A percentile compares a stretch with the other conserved stretches of the same genome.
Conservation (phyloP, 2,797 vertebrate species). For the Phrynocephalus vlangalii region DNA sequence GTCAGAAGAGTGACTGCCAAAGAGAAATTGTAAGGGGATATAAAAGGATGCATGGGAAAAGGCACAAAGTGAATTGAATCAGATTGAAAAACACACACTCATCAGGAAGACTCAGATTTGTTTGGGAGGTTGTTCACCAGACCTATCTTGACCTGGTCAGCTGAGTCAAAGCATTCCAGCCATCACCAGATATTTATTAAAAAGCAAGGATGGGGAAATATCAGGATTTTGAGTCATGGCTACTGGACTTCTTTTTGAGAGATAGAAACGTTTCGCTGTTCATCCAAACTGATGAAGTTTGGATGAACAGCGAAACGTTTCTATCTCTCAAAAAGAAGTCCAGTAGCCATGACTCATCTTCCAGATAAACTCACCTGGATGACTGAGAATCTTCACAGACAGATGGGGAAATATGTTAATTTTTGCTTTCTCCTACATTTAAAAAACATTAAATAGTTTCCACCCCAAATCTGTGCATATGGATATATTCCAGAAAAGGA, state of each 20-base stretch:
- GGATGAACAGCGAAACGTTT: too few species aligned
- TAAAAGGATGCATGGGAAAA: not conserved
- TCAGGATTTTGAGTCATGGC: too few species aligned
- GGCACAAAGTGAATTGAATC: not conserved
- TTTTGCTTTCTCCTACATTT: too few species aligned
- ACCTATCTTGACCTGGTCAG: not conserved
- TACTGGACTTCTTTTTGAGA: too few species aligned
- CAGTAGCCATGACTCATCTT: too few species aligned
- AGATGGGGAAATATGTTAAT: too few species aligned
- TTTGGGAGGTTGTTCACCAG: not conserved
- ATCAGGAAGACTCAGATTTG: not conserved
- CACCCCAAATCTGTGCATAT: not conserved
- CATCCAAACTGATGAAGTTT: too few species aligned
- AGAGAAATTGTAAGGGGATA: slow-evolving; percentile 19
- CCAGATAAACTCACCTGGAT: too few species aligned
- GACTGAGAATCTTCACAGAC: too few species aligned
- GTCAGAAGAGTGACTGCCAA: slow-evolving; percentile 73
- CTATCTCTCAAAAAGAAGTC: too few species aligned
- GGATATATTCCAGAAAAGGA: too few species aligned
- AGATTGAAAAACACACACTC: not conserved
- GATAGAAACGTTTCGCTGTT: too few species aligned
- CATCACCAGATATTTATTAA: not conserved
- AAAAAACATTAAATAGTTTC: not conserved
- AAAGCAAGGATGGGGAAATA: not conserved
- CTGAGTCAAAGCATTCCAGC: not conserved